Evolutionary conservation across 2,797 vertebrate genomes (phyloP).

Genomic region (Semaprochilodus insignis): DNA sequence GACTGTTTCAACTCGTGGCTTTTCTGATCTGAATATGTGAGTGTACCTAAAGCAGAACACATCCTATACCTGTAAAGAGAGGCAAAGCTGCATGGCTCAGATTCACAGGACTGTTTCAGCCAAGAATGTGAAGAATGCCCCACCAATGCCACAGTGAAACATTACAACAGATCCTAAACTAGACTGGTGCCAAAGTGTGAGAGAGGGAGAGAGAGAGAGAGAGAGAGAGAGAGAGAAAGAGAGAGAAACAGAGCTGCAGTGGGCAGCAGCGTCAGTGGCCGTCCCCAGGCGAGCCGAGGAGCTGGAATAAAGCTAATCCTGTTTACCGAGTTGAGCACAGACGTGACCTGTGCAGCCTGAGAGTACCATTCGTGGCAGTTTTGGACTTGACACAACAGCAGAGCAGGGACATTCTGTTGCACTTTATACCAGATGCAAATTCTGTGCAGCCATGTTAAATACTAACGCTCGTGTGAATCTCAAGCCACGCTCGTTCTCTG

Average conservation of each 20-base stretch:
- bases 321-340: slow-evolving; percentile 58
- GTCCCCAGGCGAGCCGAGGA: slow-evolving; percentile 70
- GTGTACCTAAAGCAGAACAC: slow-evolving; percentile 27
- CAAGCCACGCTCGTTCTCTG: slow-evolving; percentile 55
- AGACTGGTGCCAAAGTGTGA: neutral
- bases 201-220: neutral
- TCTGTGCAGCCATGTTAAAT: slow-evolving; percentile 25
- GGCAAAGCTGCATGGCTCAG: slow-evolving; percentile 57
- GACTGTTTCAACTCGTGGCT: slow-evolving; percentile 11
- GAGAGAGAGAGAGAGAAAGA: neutral
- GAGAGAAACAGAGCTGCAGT: neutral
- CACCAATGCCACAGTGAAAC: neutral
- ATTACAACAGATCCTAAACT: neutral
- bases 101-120: slow-evolving; percentile 55
- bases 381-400: slow-evolving; percentile 40
- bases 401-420: slow-evolving; percentile 19
- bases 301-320: slow-evolving; percentile 64
- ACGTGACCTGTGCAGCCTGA: slow-evolving; percentile 59
- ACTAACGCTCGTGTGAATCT: slow-evolving; percentile 53
- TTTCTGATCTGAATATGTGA: slow-evolving; percentile 2
- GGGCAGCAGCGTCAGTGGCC: slow-evolving; percentile 62
- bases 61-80: neutral
- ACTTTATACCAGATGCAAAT: slow-evolving; percentile 8
- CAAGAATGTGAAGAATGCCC: slow-evolving; percentile 17
- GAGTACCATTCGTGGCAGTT: slow-evolving; percentile 63